Evolutionary conservation across 2,888 invertebrate genomes (phyloP), one percentile per base, ranked within the genome.

Genomic region (Gastracanthus pulcherrimus): DNA sequence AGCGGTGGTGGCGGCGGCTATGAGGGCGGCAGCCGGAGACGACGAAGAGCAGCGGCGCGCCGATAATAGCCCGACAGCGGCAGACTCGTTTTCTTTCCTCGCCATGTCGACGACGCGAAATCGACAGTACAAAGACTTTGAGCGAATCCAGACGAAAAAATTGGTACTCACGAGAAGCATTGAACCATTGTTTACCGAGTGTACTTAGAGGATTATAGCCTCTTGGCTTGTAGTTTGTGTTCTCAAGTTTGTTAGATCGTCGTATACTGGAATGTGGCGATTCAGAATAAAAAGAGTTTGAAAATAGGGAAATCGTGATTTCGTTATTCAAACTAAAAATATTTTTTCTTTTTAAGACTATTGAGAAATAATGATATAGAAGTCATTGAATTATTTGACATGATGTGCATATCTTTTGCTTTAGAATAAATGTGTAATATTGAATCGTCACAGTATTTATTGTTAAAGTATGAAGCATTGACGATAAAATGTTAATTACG

Each of bases 21-120:
- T 19, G 72, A 76, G 13, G 67, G 76, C 11, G 87, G 93, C 93
- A 60, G 92, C 89, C 88, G 93, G 5, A 86, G 94, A 94, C 84
- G 81, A 84, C 66, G 81, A 51, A 64, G 75, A 19, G 62, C 62
- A 19, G 76, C 76, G 31, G 80, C 80, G 69, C 5, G 48, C 6
- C 72, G 81, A 77, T 74, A 69, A 77, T 67, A 26, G 19, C 29
- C 11, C n/a, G n/a, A n/a, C n/a, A n/a, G 2, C 9, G 26, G 5
- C 31, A 45, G 19, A 34, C 34, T 48, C 36, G 51, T 62, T 60
- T 16, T 58, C 66, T 69, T 48, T 62, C 11, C 45, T 76, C 69
- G 80, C 75, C 80, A 76, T 76, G 69, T 64, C 80, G 77, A 70
- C 36, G 38, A 41, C 45, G 38, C 13, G 31, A 70, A 69, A 80